Percentiles rank a stretch among this genome's conserved stretches.
These are phyloP conservation scores for Xylota sylvarum DNA, from an alignment of 2,888 invertebrate species.

Conservation along the genomic window DNA sequence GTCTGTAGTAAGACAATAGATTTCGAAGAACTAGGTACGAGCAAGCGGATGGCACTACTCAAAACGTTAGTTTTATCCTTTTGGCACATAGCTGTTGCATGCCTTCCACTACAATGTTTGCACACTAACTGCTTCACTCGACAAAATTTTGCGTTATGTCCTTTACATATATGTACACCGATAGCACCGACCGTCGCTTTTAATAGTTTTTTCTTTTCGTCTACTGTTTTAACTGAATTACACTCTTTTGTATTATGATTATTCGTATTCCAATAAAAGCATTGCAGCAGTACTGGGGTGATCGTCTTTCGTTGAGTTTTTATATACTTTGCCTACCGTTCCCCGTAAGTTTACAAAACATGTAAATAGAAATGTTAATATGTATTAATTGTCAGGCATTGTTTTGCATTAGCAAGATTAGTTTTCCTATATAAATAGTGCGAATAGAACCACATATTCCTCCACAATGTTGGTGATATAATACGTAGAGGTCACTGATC, in stretches of 20 bases:
- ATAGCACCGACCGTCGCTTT: background rate
- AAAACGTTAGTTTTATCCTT: background rate
- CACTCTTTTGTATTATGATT: slow-evolving; percentile 3
- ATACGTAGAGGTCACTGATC: too few relatives aligned
- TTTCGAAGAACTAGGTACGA: background rate
- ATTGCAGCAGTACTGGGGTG: background rate
- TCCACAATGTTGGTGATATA: too few relatives aligned
- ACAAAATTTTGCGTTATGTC: slow-evolving; percentile 1
- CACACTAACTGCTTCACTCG: slow-evolving; percentile 1
- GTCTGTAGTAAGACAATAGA: background rate
- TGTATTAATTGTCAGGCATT: too few relatives aligned
- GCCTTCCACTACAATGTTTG: background rate
- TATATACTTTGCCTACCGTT: background rate
- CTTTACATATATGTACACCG: slow-evolving; percentile 1
- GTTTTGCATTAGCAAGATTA: too few relatives aligned
- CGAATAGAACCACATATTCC: too few relatives aligned
- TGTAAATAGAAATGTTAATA: too few relatives aligned
- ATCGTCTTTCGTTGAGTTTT: background rate
- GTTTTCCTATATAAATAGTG: too few relatives aligned
- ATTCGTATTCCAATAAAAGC: background rate
- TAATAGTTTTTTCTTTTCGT: too few relatives aligned
- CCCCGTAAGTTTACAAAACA: too few relatives aligned
- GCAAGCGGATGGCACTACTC: background rate
- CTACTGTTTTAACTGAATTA: too few relatives aligned
- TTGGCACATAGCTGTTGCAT: too few relatives aligned